Evolutionary conservation across 2,113 vertebrate genomes (phyloP).

Genomic region (Brachionichthys hirsutus): DNA sequence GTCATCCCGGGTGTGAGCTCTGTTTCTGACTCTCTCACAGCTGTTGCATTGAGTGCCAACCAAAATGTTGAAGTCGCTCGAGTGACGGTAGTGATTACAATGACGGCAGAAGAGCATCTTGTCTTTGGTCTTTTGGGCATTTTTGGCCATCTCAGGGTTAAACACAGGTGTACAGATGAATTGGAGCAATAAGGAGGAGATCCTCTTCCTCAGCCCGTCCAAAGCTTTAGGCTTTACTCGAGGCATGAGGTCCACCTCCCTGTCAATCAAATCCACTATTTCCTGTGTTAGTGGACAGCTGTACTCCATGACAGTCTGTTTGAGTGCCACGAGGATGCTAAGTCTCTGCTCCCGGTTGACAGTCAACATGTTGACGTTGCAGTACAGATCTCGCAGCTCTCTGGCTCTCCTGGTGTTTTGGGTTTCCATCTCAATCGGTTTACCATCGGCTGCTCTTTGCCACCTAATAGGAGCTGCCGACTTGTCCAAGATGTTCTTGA

Average conservation of each 20-base stretch:
- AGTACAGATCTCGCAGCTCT: constrained; percentile 85
- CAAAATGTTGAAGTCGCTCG: constrained; percentile 73
- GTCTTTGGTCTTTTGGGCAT: constrained; percentile 76
- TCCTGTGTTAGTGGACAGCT: constrained; percentile 85
- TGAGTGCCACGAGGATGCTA: constrained; percentile 81
- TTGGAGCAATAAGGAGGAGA: constrained; percentile 89
- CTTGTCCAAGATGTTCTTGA: constrained; percentile 83
- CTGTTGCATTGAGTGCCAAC: constrained; percentile 69
- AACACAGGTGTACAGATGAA: constrained; percentile 89
- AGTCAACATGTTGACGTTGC: constrained; percentile 63
- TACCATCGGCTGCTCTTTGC: constrained; percentile 76
- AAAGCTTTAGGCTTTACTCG: constrained; percentile 82
- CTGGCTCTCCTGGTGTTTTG: constrained; percentile 80
- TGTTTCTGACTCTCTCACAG: constrained; percentile 81
- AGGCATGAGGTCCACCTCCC: constrained; percentile 86
- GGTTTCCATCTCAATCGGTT: constrained; percentile 84
- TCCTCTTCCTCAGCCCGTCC: constrained; percentile 89
- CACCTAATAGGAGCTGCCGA: constrained; percentile 83
- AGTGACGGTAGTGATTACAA: constrained; percentile 80
- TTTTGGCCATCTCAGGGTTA: constrained; percentile 85
- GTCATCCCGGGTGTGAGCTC: constrained; percentile 74
- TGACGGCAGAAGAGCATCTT: not conserved
- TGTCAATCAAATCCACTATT: constrained; percentile 86
- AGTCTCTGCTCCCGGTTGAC: constrained; percentile 78
- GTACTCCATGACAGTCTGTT: constrained; percentile 85